Base-by-base conservation (phyloP, 2,113 vertebrate species). In the Sinocyclocheilus maitianheensis region DNA sequence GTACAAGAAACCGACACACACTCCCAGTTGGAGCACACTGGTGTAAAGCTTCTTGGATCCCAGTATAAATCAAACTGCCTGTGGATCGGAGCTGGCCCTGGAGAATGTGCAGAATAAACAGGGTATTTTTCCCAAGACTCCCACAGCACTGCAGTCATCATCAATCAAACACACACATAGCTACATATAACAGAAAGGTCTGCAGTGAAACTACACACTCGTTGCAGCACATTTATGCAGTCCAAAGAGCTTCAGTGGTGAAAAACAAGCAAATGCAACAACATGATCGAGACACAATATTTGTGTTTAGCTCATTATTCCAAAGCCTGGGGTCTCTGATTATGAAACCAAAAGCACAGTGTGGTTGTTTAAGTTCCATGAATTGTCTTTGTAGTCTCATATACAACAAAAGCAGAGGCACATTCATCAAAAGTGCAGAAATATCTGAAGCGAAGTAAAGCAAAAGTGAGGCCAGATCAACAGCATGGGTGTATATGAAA, bases 31-130 rank as follows among this genome's bases (percentile, higher is more conserved):
- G 72, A 90, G 90, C 46, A 86, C 86, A 86, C 75, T 84, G 24
- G 77, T 81, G 89, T 88, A 89, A 90, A 88, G 89, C 88, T 90
- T 77, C 87, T 58, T 22, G 62, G 43, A 51, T 85, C 82, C 46
- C 30, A 10, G 82, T 84, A 94, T 94, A 94, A 94, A 94, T 94
- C 93, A 94, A 92, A 87, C 87, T 93, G 92, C 91, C 92, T 92
- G 79, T 22, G 81, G 89, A 91, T 89, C 90, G 85, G 2, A 22
- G 87, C 46, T 67, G 89, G 90, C 89, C 91, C 86, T 0, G 40
- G 91, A 91, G 93, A 94, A 94, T 94, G 92, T 93, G 93, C 93
- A 91, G 91, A 89, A 91, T 93, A 94, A 94, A 93, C 93, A 93
- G 91, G 89, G 84, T 34, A 72, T 87, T 86, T 89, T 90, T 93